phyloP scores from a whole-genome alignment of 2,113 vertebrate species.

The Phyllostomus discolor region DNA sequence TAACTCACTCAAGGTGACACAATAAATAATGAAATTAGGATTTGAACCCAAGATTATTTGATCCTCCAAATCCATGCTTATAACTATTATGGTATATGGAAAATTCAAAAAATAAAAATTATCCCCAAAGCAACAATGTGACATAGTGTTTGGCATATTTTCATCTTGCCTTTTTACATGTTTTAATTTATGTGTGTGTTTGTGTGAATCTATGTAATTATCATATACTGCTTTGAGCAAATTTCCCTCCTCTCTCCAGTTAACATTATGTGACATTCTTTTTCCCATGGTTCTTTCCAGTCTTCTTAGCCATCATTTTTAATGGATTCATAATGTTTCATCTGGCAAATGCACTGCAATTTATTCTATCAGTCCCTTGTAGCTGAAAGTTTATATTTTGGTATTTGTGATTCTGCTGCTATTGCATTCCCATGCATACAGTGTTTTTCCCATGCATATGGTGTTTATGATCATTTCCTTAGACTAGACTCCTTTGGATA shows the following conservation, averaged over 20 bases:
- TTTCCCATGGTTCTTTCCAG: neutral
- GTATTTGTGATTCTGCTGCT: neutral
- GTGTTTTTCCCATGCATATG: slow-evolving; percentile 20
- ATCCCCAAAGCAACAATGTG: neutral
- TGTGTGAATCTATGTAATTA: slow-evolving; percentile 54
- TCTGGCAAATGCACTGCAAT: slow-evolving; percentile 32
- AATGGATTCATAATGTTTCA: slow-evolving; percentile 55
- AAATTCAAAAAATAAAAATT: slow-evolving; percentile 23
- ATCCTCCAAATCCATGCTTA: neutral
- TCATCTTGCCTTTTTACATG: slow-evolving; percentile 41
- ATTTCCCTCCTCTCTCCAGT: slow-evolving; percentile 45
- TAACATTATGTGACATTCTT: slow-evolving; percentile 26
- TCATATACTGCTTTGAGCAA: slow-evolving; percentile 45
- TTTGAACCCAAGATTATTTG: neutral
- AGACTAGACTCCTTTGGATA: slow-evolving; percentile 44
- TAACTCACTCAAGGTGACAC: neutral
- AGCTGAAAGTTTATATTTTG: slow-evolving; percentile 46
- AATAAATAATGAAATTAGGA: neutral
- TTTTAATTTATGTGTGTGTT: slow-evolving; percentile 57
- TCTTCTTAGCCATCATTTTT: slow-evolving; percentile 34
- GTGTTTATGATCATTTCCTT: slow-evolving; percentile 44
- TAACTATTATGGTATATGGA: neutral
- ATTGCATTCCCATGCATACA: neutral
- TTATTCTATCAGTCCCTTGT: slow-evolving; percentile 36
- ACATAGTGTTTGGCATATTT: slow-evolving; percentile 24